These are phyloP conservation scores for Tortricodes alternella DNA, from an alignment of 2,888 invertebrate genomes.

Conservation along the genomic window DNA sequence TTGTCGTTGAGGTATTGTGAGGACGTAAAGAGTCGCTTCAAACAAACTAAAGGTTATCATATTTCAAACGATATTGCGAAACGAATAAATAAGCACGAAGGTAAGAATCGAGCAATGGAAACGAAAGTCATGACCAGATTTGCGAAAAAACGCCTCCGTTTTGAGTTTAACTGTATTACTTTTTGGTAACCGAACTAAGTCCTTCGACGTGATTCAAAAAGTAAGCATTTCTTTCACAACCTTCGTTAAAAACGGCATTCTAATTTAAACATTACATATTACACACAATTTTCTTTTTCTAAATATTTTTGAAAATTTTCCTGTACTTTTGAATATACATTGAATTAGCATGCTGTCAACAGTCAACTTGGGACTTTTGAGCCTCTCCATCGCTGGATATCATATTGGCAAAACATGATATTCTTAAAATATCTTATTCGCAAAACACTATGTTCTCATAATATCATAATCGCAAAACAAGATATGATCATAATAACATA, in stretches of 20 bases:
- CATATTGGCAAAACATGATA: not conserved
- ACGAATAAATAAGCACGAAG: slow-evolving; percentile 79
- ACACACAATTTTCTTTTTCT: not conserved
- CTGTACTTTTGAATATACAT: not conserved
- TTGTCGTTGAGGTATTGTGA: slow-evolving; percentile 75
- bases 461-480: not conserved
- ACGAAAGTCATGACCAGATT: too few relatives aligned
- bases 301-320: not conserved
- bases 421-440: not conserved
- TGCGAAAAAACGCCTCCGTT: too few relatives aligned
- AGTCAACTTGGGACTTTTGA: not conserved
- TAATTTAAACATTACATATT: not conserved
- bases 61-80: slow-evolving; percentile 82
- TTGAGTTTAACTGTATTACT: too few relatives aligned
- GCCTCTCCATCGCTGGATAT: not conserved
- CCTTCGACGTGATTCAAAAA: too few relatives aligned
- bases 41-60: slow-evolving; percentile 76
- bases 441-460: not conserved
- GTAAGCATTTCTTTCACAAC: too few relatives aligned
- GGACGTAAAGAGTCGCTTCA: slow-evolving; percentile 62
- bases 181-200: too few relatives aligned
- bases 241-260: too few relatives aligned
- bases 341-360: not conserved
- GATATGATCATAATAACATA: not conserved
- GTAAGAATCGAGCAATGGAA: slow-evolving; percentile 82